Conservation (phyloP, 35 echinoderm and acorn worm genomes). For the Anneissia japonica region DNA sequence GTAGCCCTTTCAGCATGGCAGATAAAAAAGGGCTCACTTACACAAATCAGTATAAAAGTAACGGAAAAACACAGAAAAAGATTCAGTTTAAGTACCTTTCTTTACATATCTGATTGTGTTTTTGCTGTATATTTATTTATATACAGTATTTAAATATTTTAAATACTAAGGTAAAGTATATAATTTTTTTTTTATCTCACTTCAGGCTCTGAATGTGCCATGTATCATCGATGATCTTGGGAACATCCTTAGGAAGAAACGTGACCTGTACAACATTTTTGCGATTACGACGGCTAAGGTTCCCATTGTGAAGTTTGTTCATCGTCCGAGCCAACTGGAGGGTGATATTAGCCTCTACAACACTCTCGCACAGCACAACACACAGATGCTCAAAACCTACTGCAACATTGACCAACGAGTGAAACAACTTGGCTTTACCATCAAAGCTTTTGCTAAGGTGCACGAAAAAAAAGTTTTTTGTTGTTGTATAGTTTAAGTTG, state of each 20-base stretch:
- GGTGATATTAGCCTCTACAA: conserved; percentile 95
- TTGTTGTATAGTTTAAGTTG: background rate
- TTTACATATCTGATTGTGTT: too few relatives aligned
- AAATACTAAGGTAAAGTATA: too few relatives aligned
- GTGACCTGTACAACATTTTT: conserved; percentile 44
- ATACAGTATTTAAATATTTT: too few relatives aligned
- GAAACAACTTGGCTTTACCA: conserved; percentile 54
- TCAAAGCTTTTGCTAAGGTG: conserved; percentile 89
- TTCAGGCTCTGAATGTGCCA: conserved; percentile 50
- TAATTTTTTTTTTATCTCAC: background rate
- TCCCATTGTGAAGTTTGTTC: conserved; percentile 88
- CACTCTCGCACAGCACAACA: conserved; percentile 80
- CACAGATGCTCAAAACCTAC: conserved; percentile 52
- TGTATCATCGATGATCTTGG: conserved; percentile 67
- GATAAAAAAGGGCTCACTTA: too few relatives aligned
- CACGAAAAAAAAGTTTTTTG: background rate
- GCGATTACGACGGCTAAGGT: conserved; percentile 91
- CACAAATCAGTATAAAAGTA: too few relatives aligned
- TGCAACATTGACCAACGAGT: conserved; percentile 64
- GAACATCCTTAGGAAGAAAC: conserved; percentile 47
- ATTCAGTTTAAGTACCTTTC: too few relatives aligned
- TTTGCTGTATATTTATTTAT: too few relatives aligned
- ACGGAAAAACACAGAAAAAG: too few relatives aligned
- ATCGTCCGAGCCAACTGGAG: conserved; percentile 47
- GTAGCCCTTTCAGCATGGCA: too few relatives aligned